Conservation (phyloP, 2,888 invertebrate genomes). For the Anthrax anthrax region DNA sequence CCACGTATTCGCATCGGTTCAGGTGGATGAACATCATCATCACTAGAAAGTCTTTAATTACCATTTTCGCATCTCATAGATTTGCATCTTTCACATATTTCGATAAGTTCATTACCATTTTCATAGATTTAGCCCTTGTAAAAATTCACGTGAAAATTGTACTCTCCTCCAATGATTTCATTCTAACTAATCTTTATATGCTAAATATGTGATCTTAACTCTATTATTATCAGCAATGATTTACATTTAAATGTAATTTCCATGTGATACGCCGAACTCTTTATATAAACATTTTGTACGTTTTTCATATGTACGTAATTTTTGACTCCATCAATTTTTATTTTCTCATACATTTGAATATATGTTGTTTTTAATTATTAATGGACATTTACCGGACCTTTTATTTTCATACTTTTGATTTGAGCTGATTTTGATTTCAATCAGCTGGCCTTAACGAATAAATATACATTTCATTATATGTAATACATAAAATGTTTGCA, state of each 20-base stretch:
- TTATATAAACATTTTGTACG: neutral
- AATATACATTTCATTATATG: too few relatives aligned
- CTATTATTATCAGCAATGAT: conserved; percentile 2
- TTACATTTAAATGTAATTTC: neutral
- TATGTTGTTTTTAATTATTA: too few relatives aligned
- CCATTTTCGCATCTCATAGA: conserved; percentile 3
- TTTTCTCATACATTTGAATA: too few relatives aligned
- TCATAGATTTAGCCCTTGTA: neutral
- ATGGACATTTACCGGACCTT: too few relatives aligned
- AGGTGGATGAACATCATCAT: neutral
- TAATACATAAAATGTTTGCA: too few relatives aligned
- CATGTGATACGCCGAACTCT: neutral
- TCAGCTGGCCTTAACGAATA: too few relatives aligned
- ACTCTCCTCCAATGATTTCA: neutral
- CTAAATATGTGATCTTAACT: neutral
- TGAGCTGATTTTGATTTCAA: too few relatives aligned
- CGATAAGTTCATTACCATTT: neutral
- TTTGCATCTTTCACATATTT: conserved; percentile 1
- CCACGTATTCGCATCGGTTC: neutral
- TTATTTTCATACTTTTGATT: too few relatives aligned
- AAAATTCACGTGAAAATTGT: neutral
- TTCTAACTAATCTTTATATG: conserved; percentile 1
- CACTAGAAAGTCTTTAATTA: neutral
- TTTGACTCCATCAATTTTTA: neutral
- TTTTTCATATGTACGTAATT: neutral